Evolutionary conservation across 2,888 invertebrate species (phyloP).

Genomic region (Terebella lapidaria): DNA sequence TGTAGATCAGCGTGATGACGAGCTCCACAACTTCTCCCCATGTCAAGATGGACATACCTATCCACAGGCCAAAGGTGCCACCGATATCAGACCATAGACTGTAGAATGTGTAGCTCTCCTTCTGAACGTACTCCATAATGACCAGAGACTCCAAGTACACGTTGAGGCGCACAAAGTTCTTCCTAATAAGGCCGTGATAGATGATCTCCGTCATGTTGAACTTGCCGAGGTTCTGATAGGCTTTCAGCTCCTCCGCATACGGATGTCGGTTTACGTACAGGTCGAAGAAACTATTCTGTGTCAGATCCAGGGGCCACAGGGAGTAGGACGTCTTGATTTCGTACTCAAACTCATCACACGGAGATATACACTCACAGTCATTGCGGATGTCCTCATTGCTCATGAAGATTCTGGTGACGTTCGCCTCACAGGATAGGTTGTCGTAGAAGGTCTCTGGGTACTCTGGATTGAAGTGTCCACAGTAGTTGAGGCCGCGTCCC

Average conservation of each 20-base stretch:
- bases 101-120: constrained; percentile 9
- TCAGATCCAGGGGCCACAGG: constrained; percentile 9
- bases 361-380: background rate
- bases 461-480: constrained; percentile 2
- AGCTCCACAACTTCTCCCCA: constrained; percentile 15
- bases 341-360: constrained; percentile 4
- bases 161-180: constrained; percentile 14
- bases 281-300: constrained; percentile 6
- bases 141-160: constrained; percentile 10
- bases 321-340: constrained; percentile 2
- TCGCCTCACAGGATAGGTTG: constrained; percentile 1
- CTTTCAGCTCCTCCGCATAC: background rate
- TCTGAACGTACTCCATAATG: constrained; percentile 11
- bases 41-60: constrained; percentile 14
- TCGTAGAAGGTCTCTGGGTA: constrained; percentile 1
- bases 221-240: constrained; percentile 6
- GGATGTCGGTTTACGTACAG: background rate
- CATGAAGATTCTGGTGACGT: background rate
- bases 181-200: constrained; percentile 7
- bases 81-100: constrained; percentile 14
- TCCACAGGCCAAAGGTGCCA: constrained; percentile 15
- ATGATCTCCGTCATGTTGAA: constrained; percentile 7
- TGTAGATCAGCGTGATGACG: background rate
- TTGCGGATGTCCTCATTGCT: background rate
- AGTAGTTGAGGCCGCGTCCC: background rate